A percentile compares a stretch with the other conserved stretches of the same genome.
Conservation (phyloP, 1,140 invertebrate species). For the Globodera rostochiensis region DNA sequence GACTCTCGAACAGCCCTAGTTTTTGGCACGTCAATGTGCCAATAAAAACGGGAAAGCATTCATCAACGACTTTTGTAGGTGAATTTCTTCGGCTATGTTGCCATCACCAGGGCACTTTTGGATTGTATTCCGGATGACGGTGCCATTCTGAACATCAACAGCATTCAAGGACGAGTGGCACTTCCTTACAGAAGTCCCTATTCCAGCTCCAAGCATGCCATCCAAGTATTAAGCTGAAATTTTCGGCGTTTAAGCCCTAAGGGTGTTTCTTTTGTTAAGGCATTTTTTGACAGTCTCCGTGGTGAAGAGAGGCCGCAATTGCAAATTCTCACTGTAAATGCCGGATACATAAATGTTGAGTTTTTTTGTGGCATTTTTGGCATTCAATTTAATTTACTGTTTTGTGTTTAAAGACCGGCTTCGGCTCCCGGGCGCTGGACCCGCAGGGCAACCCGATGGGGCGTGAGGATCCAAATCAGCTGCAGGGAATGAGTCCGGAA, state of each 20-base stretch:
- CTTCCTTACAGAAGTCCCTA: slow-evolving; percentile 76
- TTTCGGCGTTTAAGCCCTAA: not conserved
- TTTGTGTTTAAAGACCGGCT: slow-evolving; percentile 44
- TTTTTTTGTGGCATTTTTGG: not conserved
- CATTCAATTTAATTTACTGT: no score
- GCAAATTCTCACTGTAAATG: slow-evolving; percentile 57
- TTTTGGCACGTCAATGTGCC: no score
- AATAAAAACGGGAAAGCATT: no score
- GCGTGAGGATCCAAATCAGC: slow-evolving; percentile 57
- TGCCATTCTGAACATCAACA: slow-evolving; percentile 86
- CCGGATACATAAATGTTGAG: slow-evolving; percentile 57
- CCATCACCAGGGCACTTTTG: slow-evolving; percentile 84
- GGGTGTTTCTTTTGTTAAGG: slow-evolving; percentile 31
- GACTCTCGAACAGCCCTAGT: no score
- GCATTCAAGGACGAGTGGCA: slow-evolving; percentile 86
- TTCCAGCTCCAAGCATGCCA: slow-evolving; percentile 88
- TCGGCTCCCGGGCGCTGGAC: slow-evolving; percentile 54
- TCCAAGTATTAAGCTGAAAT: slow-evolving; percentile 66
- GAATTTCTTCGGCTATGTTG: slow-evolving; percentile 90
- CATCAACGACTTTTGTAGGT: slow-evolving; percentile 67
- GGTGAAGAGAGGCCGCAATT: slow-evolving; percentile 65
- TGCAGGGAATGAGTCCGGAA: slow-evolving; percentile 48
- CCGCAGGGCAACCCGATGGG: slow-evolving; percentile 49
- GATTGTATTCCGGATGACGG: slow-evolving; percentile 77
- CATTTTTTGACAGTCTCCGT: slow-evolving; percentile 48